phyloP scores from a whole-genome alignment of 2,888 invertebrate genomes.

The Eucriotettix oculatus region DNA sequence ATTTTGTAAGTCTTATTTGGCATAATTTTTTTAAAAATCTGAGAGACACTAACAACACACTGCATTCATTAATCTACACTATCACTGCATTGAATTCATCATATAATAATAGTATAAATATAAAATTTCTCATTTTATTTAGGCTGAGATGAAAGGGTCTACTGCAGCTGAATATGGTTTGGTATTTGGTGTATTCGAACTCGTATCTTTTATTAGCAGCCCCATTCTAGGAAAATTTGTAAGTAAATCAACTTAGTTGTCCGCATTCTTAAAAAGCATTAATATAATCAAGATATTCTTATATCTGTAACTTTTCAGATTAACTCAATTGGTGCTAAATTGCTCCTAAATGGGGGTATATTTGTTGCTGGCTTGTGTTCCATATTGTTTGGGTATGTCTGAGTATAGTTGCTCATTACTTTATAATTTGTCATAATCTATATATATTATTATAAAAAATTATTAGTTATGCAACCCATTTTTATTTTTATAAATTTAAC shows the following conservation, averaged over 20 bases:
- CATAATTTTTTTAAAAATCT: too few species aligned
- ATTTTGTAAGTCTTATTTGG: too few species aligned
- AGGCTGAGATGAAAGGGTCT: conserved; percentile 29
- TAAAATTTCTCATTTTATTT: too few species aligned
- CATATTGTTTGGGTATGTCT: conserved; percentile 29
- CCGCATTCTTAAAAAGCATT: background rate
- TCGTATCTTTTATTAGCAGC: conserved; percentile 21
- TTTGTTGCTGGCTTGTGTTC: conserved; percentile 28
- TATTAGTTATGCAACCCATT: too few species aligned
- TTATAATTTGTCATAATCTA: too few species aligned
- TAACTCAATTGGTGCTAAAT: conserved; percentile 25
- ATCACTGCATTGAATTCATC: too few species aligned
- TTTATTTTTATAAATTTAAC: too few species aligned
- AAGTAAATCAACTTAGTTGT: conserved; percentile 11
- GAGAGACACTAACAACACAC: too few species aligned
- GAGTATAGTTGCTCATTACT: too few species aligned
- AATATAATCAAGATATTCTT: background rate
- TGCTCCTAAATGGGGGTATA: conserved; percentile 27
- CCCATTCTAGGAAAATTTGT: conserved; percentile 31
- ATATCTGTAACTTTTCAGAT: conserved; percentile 19
- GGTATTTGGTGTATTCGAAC: conserved; percentile 31
- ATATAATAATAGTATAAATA: too few species aligned
- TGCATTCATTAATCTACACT: too few species aligned
- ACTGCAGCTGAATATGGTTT: conserved; percentile 30
- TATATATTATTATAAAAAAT: too few species aligned